Conservation (phyloP, 2,888 invertebrate species). For the Notodonta dromedarius region DNA sequence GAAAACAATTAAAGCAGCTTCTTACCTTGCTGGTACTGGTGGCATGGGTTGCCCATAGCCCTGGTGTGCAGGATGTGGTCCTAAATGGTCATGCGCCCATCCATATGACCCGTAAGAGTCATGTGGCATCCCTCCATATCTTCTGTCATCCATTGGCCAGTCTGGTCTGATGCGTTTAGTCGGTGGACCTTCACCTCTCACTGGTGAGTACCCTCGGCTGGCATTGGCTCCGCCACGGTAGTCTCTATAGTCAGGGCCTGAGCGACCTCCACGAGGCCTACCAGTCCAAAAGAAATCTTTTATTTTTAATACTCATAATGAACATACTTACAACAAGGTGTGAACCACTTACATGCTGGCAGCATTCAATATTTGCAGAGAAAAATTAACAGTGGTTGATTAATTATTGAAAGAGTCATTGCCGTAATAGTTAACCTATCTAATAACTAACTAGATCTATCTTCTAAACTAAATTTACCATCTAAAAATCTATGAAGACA, state of each 20-base stretch:
- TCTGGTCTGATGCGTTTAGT: slow-evolving; percentile 90
- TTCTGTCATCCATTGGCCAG: slow-evolving; percentile 85
- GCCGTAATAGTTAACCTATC: neutral
- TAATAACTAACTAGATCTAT: neutral
- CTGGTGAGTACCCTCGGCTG: slow-evolving; percentile 90
- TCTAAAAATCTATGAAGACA: too few relatives aligned
- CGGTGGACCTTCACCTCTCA: slow-evolving; percentile 90
- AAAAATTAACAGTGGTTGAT: too few relatives aligned
- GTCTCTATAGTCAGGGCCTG: slow-evolving; percentile 91
- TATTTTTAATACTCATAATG: neutral
- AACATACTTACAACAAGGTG: neutral
- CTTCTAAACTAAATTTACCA: neutral
- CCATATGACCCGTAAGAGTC: slow-evolving; percentile 83
- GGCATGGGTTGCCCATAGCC: slow-evolving; percentile 85
- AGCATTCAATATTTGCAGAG: too few relatives aligned
- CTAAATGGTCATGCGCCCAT: slow-evolving; percentile 81
- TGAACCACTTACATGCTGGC: too few relatives aligned
- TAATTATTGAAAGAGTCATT: too few relatives aligned
- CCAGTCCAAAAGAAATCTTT: slow-evolving; percentile 25
- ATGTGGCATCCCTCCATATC: slow-evolving; percentile 81
- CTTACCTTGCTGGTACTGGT: slow-evolving; percentile 77
- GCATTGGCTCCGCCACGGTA: slow-evolving; percentile 89
- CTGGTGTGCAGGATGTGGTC: slow-evolving; percentile 85
- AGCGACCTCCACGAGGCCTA: slow-evolving; percentile 86
- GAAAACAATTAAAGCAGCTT: neutral